phyloP scores from a whole-genome alignment of 2,888 invertebrate species.

The Nezara viridula region DNA sequence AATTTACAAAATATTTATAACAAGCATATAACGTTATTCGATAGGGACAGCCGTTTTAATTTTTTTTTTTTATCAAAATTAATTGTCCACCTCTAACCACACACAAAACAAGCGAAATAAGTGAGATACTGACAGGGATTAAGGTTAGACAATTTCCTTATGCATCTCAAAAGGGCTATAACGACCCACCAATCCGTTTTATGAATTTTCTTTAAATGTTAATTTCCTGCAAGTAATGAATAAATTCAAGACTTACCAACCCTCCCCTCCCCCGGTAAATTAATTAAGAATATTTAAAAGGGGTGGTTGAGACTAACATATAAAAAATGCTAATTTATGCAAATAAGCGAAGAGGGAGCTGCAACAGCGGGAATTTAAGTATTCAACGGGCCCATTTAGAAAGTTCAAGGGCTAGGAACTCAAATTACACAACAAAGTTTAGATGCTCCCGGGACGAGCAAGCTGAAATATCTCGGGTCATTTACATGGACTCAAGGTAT shows the following conservation, averaged over 20 bases:
- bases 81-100: too few species aligned
- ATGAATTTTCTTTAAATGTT: constrained; percentile 70
- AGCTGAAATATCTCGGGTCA: neutral
- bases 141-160: neutral
- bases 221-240: constrained; percentile 61
- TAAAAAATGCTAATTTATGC: constrained; percentile 51
- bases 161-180: neutral
- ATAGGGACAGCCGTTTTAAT: too few species aligned
- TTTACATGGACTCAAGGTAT: constrained; percentile 15
- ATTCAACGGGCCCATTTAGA: constrained; percentile 44
- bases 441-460: neutral
- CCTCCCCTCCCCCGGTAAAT: neutral
- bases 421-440: constrained; percentile 46
- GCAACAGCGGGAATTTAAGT: constrained; percentile 44
- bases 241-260: neutral
- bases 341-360: constrained; percentile 30
- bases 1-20: too few species aligned
- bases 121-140: neutral
- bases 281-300: constrained; percentile 48
- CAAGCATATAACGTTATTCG: too few species aligned
- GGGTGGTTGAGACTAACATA: constrained; percentile 39
- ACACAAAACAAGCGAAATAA: too few species aligned
- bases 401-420: constrained; percentile 45
- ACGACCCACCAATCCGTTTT: constrained; percentile 68
- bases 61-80: too few species aligned